Evolutionary conservation across 2,113 vertebrate genomes (phyloP).

Genomic region (Oryzias celebensis): DNA sequence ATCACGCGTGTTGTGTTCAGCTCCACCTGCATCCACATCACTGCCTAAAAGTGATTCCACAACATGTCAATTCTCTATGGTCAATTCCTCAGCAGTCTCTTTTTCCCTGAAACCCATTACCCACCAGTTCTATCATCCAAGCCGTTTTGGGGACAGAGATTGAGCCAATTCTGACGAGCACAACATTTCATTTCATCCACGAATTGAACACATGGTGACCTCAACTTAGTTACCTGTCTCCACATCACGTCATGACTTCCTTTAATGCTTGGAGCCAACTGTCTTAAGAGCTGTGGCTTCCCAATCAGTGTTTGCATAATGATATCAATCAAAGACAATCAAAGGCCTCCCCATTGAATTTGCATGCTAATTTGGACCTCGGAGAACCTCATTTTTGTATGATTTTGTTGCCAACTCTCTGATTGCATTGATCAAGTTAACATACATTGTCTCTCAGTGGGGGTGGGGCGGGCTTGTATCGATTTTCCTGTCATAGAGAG

Average conservation of each 20-base stretch:
- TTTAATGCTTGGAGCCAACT: slow-evolving; percentile 23
- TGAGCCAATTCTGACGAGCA: slow-evolving; percentile 42
- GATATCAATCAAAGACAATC: slow-evolving; percentile 67
- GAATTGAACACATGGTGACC: slow-evolving; percentile 64
- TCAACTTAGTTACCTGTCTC: slow-evolving; percentile 23
- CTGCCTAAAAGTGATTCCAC: slow-evolving; percentile 44
- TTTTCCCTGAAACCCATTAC: slow-evolving; percentile 55
- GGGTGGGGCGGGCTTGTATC: slow-evolving; percentile 38
- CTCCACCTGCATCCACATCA: slow-evolving; percentile 38
- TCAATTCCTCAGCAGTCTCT: slow-evolving; percentile 42
- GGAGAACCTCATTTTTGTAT: slow-evolving; percentile 47
- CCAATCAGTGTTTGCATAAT: slow-evolving; percentile 53
- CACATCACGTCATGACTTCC: slow-evolving; percentile 31
- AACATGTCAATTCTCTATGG: slow-evolving; percentile 39
- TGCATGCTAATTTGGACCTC: slow-evolving; percentile 52
- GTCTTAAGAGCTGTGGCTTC: slow-evolving; percentile 33
- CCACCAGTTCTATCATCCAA: slow-evolving; percentile 51
- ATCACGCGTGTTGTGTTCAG: slow-evolving; percentile 4
- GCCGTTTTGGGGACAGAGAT: slow-evolving; percentile 42
- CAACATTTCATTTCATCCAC: slow-evolving; percentile 55
- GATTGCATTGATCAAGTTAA: slow-evolving; percentile 67
- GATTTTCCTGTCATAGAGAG: slow-evolving; percentile 47
- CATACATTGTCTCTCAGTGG: slow-evolving; percentile 45
- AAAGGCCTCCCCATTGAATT: slow-evolving; percentile 38
- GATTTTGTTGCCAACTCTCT: slow-evolving; percentile 49